Evolutionary conservation across 2,888 invertebrate species (phyloP).

Genomic region (Andrena marginata): DNA sequence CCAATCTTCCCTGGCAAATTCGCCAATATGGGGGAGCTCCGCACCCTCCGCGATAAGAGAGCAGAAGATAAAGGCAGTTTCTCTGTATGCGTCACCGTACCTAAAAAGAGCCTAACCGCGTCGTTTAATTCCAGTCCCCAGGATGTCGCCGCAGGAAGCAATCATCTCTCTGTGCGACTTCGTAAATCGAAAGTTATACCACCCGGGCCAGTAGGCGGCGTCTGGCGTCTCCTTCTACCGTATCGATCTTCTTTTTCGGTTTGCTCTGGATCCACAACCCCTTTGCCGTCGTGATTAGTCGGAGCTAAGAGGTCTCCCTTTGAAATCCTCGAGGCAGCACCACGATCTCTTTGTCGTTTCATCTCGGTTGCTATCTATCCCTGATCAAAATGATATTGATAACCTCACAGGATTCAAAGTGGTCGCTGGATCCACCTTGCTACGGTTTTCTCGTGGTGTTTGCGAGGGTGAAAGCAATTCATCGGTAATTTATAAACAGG

Average conservation of each 20-base stretch:
- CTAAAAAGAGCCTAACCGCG: conserved; percentile 24
- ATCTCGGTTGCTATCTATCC: conserved; percentile 8
- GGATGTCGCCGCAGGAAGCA: conserved; percentile 73
- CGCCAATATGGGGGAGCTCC: neutral
- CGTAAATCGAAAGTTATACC: conserved; percentile 79
- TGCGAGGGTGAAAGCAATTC: neutral
- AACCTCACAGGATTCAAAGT: no score
- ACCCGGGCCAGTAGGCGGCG: conserved; percentile 69
- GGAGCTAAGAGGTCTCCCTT: neutral
- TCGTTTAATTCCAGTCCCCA: conserved; percentile 30
- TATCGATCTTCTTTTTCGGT: conserved; percentile 47
- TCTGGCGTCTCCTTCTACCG: conserved; percentile 65
- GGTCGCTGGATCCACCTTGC: no score
- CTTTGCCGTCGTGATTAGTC: conserved; percentile 43
- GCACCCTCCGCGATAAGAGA: neutral
- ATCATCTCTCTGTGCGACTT: conserved; percentile 78
- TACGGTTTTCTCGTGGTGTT: neutral
- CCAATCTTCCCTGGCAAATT: conserved; percentile 4
- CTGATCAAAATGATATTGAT: conserved; percentile 4
- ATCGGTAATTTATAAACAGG: neutral
- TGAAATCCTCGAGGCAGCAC: neutral
- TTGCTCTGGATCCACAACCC: conserved; percentile 37
- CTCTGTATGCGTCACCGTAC: neutral
- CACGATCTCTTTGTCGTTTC: neutral
- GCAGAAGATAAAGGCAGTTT: neutral